A percentile compares a stretch with the other conserved stretches of the same genome.
These are phyloP conservation scores for Helicolenus hilgendorfi DNA, from an alignment of 2,797 vertebrate genomes.

Conservation along the genomic window DNA sequence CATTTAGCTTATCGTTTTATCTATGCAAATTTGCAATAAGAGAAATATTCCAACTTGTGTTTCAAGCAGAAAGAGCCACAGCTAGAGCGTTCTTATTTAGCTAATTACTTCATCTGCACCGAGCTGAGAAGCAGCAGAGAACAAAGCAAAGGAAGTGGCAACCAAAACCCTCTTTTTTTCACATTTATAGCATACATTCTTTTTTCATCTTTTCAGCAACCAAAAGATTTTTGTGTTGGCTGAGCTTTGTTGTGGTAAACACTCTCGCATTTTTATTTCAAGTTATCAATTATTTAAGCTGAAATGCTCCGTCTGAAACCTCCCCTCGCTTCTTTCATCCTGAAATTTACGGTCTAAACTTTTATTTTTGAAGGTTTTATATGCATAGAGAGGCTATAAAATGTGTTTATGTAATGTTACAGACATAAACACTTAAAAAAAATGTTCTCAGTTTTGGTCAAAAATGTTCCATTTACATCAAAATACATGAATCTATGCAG, in stretches of 20 bases:
- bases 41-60: background rate
- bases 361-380: constrained; percentile 28
- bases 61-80: background rate
- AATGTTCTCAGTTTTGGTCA: background rate
- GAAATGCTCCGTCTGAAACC: constrained; percentile 4
- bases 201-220: constrained; percentile 30
- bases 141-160: constrained; percentile 62
- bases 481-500: background rate
- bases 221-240: constrained; percentile 21
- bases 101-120: constrained; percentile 13
- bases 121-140: constrained; percentile 21
- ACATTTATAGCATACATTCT: constrained; percentile 51
- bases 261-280: constrained; percentile 20
- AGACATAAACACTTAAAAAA: constrained; percentile 1
- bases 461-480: background rate
- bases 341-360: background rate
- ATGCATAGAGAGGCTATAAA: constrained; percentile 4
- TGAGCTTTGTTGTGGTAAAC: constrained; percentile 67
- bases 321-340: constrained; percentile 19
- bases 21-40: background rate
- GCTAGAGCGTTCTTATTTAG: background rate
- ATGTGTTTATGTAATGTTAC: constrained; percentile 3
- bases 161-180: constrained; percentile 20
- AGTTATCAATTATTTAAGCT: constrained; percentile 45
- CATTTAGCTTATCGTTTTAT: background rate